Percentiles rank a stretch among this genome's conserved stretches.
These are phyloP conservation scores for Chitala chitala DNA, from an alignment of 2,113 vertebrate genomes.

Conservation along the genomic window DNA sequence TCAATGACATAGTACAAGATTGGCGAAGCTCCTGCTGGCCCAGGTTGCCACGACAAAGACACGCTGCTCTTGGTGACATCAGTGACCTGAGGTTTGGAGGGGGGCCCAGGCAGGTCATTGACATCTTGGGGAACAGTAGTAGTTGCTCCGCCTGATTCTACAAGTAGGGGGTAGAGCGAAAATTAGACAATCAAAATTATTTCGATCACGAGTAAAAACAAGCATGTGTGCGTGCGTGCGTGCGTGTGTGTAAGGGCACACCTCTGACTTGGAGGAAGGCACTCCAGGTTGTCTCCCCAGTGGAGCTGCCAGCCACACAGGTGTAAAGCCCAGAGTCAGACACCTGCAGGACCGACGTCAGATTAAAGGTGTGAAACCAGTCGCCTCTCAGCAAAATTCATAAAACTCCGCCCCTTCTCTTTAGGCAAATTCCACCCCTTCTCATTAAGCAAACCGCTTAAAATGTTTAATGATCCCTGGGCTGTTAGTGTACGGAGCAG, in stretches of 20 bases:
- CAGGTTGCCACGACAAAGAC: constrained; percentile 88
- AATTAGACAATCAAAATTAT: not conserved
- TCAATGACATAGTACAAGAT: constrained; percentile 88
- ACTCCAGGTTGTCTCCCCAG: constrained; percentile 91
- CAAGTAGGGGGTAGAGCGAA: constrained; percentile 23
- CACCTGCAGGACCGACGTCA: constrained; percentile 48
- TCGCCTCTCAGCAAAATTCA: too few species aligned
- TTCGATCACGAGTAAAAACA: constrained; percentile 7
- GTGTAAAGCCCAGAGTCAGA: constrained; percentile 84
- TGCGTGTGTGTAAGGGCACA: constrained; percentile 32
- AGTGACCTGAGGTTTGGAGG: constrained; percentile 88
- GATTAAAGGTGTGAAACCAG: constrained; percentile 1
- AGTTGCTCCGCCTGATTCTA: constrained; percentile 76
- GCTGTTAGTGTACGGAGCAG: not conserved
- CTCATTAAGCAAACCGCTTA: too few species aligned
- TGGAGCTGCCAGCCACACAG: constrained; percentile 89
- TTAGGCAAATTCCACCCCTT: not conserved
- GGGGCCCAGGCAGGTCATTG: constrained; percentile 80
- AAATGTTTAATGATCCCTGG: too few species aligned
- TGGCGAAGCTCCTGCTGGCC: constrained; percentile 72
- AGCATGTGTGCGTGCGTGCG: not conserved
- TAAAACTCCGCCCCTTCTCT: not conserved
- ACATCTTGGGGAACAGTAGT: constrained; percentile 78
- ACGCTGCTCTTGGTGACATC: constrained; percentile 92
- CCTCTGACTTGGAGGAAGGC: constrained; percentile 90